A percentile compares a stretch with the other conserved stretches of the same genome.
Evolutionary conservation across 2,797 vertebrate genomes (phyloP).

Genomic region (Anniella stebbinsi): DNA sequence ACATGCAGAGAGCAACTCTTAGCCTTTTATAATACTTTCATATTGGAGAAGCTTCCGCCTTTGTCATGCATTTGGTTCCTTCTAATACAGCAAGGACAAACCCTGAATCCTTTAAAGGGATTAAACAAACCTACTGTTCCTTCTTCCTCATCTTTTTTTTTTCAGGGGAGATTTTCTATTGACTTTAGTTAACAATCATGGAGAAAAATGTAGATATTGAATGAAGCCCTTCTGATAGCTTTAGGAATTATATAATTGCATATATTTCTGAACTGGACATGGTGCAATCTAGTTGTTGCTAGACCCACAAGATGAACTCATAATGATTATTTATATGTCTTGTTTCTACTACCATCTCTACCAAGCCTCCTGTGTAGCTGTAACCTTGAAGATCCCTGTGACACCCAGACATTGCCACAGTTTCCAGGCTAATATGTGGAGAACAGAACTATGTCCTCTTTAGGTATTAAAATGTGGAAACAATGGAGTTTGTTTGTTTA

Average conservation of each 20-base stretch:
- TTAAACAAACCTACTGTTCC: background rate
- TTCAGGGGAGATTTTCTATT: background rate
- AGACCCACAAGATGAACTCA: background rate
- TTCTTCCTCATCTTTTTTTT: background rate
- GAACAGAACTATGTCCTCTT: background rate
- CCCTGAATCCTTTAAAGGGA: background rate
- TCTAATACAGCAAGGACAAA: background rate
- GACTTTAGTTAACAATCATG: background rate
- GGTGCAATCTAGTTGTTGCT: background rate
- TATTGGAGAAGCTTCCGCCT: background rate
- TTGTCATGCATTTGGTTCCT: background rate
- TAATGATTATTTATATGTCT: background rate
- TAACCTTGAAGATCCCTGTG: background rate
- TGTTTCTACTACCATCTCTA: background rate
- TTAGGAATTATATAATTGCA: background rate
- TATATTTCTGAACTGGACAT: background rate
- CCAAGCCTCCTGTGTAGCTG: background rate
- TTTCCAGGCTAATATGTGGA: background rate
- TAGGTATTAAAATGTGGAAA: background rate
- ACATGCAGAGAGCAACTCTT: conserved; percentile 2
- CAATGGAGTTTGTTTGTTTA: background rate
- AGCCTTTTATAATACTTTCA: background rate
- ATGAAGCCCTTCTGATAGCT: background rate
- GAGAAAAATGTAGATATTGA: background rate
- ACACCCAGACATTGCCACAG: background rate